Evolutionary conservation across 2,888 invertebrate species (phyloP).

Genomic region (Alsophila aescularia): DNA sequence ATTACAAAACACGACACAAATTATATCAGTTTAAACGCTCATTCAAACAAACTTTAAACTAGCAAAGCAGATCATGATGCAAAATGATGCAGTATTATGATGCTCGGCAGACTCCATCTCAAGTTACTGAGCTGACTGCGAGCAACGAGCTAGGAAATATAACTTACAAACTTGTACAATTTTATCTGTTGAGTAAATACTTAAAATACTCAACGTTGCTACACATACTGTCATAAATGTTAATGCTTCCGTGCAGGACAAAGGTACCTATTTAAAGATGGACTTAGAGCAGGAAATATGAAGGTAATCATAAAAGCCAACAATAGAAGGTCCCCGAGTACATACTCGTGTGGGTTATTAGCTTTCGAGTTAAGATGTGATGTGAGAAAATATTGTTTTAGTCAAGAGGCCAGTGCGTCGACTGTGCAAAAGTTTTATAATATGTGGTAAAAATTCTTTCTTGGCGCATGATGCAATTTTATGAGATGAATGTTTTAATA

Average conservation of each 20-base stretch:
- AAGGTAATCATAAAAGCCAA: slow-evolving; percentile 27
- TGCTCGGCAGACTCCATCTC: slow-evolving; percentile 17
- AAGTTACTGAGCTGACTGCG: slow-evolving; percentile 26
- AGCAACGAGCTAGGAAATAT: slow-evolving; percentile 27
- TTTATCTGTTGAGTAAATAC: slow-evolving; percentile 47
- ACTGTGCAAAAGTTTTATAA: slow-evolving; percentile 16
- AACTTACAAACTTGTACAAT: slow-evolving; percentile 41
- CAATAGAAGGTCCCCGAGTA: slow-evolving; percentile 21
- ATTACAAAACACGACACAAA: background rate
- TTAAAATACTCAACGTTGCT: slow-evolving; percentile 35
- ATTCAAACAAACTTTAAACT: slow-evolving; percentile 15
- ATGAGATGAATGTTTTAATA: slow-evolving; percentile 12
- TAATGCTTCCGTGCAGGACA: slow-evolving; percentile 37
- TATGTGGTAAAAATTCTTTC: slow-evolving; percentile 13
- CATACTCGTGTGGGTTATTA: slow-evolving; percentile 30
- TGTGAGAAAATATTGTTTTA: slow-evolving; percentile 57
- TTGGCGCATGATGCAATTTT: background rate
- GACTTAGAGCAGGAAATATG: slow-evolving; percentile 21
- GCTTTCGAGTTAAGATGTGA: slow-evolving; percentile 51
- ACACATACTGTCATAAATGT: slow-evolving; percentile 47
- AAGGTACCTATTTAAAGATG: slow-evolving; percentile 26
- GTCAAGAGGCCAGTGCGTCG: slow-evolving; percentile 38
- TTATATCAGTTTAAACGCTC: background rate
- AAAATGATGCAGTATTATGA: slow-evolving; percentile 46
- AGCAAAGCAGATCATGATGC: slow-evolving; percentile 17